phyloP scores from a whole-genome alignment of 2,797 vertebrate species.

The Anabas testudineus region DNA sequence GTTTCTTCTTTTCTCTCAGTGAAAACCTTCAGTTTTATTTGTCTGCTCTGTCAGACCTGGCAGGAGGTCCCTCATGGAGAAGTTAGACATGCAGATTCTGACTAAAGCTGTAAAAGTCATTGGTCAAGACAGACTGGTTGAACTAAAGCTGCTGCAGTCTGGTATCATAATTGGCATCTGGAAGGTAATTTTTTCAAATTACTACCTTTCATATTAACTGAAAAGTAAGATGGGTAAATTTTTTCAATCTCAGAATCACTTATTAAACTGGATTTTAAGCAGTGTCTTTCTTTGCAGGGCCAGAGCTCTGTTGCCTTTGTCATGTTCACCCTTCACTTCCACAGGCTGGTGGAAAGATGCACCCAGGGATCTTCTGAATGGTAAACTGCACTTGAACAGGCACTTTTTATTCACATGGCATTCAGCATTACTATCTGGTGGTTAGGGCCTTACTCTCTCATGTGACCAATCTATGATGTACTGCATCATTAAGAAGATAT shows the following conservation, averaged over 20 bases:
- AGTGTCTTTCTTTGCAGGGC: conserved; percentile 68
- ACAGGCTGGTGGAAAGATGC: conserved; percentile 90
- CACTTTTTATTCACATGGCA: conserved; percentile 24
- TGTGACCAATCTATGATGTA: conserved; percentile 33
- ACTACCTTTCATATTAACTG: background rate
- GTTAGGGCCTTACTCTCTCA: conserved; percentile 28
- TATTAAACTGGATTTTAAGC: background rate
- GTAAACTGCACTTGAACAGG: conserved; percentile 77
- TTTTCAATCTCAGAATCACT: background rate
- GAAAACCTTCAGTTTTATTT: conserved; percentile 27
- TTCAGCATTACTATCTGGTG: conserved; percentile 29
- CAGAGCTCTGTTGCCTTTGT: conserved; percentile 87
- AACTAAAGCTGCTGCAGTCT: conserved; percentile 82
- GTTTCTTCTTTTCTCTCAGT: conserved; percentile 23
- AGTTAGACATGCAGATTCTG: conserved; percentile 77
- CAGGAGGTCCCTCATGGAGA: conserved; percentile 85
- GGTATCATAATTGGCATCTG: conserved; percentile 89
- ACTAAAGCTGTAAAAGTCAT: conserved; percentile 61
- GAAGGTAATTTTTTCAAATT: conserved; percentile 83
- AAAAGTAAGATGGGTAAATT: background rate
- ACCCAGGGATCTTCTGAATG: conserved; percentile 82
- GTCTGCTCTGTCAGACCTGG: conserved; percentile 78
- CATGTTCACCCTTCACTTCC: conserved; percentile 88
- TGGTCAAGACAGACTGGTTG: conserved; percentile 85
- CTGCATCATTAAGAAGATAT: conserved; percentile 3